Conservation (phyloP, 2,888 invertebrate genomes). For the Phortica okadai region DNA sequence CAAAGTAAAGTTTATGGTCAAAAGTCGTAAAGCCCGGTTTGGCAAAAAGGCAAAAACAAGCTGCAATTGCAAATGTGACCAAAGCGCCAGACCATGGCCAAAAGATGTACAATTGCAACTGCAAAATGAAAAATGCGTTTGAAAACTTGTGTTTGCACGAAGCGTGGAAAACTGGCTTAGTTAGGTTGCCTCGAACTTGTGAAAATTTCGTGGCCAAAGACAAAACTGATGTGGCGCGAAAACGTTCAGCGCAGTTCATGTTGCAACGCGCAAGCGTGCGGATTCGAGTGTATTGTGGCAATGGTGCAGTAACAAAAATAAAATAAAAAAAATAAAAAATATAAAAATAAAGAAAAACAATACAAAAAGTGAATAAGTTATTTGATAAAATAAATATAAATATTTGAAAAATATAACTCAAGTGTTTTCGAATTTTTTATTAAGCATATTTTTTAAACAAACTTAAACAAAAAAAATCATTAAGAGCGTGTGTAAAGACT, state of each 20-base stretch:
- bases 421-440: constrained; percentile 39
- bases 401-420: neutral
- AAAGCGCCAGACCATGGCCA: constrained; percentile 59
- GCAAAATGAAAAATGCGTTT: constrained; percentile 25
- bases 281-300: constrained; percentile 50
- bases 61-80: neutral
- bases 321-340: constrained; percentile 41
- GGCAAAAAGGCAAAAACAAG: neutral
- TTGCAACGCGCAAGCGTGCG: constrained; percentile 67
- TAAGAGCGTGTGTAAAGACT: constrained; percentile 40
- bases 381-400: neutral
- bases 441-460: constrained; percentile 44
- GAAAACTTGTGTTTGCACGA: constrained; percentile 6
- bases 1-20: constrained; percentile 54
- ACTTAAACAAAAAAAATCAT: constrained; percentile 30
- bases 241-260: constrained; percentile 65
- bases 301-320: constrained; percentile 50
- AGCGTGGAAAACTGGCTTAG: constrained; percentile 56
- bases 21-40: constrained; percentile 33
- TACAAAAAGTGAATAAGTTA: neutral
- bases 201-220: constrained; percentile 45
- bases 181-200: neutral
- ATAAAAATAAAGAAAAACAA: neutral
- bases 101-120: constrained; percentile 28
- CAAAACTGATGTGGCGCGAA: constrained; percentile 68